A percentile compares a stretch with the other conserved stretches of the same genome.
These are phyloP conservation scores for Myrmecobius fasciatus DNA, from an alignment of 2,113 vertebrate genomes.

Conservation along the genomic window DNA sequence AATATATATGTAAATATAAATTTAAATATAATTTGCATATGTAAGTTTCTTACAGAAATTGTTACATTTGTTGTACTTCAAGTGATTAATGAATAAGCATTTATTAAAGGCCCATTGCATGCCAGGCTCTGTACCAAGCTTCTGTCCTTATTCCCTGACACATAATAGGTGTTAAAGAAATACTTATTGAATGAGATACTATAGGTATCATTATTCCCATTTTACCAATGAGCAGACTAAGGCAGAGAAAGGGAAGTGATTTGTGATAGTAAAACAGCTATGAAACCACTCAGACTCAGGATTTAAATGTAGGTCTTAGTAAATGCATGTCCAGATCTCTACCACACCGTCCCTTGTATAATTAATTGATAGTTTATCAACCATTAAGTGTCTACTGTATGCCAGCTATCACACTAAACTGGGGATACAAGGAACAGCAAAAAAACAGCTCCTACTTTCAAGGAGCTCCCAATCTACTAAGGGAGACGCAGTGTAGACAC, in stretches of 20 bases:
- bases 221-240: background rate
- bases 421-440: background rate
- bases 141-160: too few species aligned
- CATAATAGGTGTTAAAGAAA: background rate
- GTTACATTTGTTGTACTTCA: background rate
- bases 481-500: background rate
- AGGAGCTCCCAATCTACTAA: background rate
- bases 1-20: too few species aligned
- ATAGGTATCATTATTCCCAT: background rate
- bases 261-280: background rate
- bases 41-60: too few species aligned
- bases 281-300: background rate
- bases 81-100: background rate
- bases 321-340: background rate
- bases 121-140: too few species aligned
- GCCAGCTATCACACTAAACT: background rate
- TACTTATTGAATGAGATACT: background rate
- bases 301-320: background rate
- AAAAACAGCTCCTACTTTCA: too few species aligned
- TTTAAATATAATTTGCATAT: too few species aligned
- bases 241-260: background rate
- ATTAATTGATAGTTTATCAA: background rate
- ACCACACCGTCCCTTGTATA: too few species aligned
- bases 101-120: background rate
- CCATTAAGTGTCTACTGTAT: background rate